Base-by-base conservation (phyloP, 2,888 invertebrate species). In the Mactromeris polynyma region DNA sequence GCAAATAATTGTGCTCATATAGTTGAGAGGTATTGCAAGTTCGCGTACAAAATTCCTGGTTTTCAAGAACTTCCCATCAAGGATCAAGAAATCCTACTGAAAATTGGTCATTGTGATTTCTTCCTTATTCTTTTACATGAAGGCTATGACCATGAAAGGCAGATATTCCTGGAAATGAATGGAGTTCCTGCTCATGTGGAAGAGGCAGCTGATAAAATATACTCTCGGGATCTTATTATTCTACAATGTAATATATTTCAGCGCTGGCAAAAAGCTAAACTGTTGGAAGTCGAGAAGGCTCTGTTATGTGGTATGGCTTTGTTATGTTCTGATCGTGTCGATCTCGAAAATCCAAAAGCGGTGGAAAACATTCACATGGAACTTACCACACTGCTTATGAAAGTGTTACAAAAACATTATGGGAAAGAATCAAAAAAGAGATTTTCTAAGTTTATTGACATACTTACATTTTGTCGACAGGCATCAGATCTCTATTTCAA, bases 161-260 rank as follows among this genome's bases (percentile, higher is more conserved):
- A 89, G 26, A 87, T 91, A 40, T 92, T 89, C 78, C 79, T 92
- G 17, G 89, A 89, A 64, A 90, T 89, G 88, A 92, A 90, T n/a
- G 92, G 92, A 17, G 87, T 90, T 33, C 89, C 90, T 1, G 88
- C 89, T 17, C 92, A 92, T 51, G 58, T 90, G 4, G 92, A 92
- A 78, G 92, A 92, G 64, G 90, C 92, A 58, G 90, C 92, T 21
- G 92, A 92, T 83, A 90, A 92, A 73, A 90, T 92, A 64, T 92
- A 90, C 73, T 92, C 92, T 0, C 73, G 92, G 3, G 86, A 89
- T 17, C 54, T 91, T 2, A 84, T 92, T 0, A 89, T 85, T 77
- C 69, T 87, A 31, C 89, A 90, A 77, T 80, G 79, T 19, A 81
- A 85, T 11, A 73, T 91, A 31, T 89, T 33, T 7, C 31, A 80